Base-by-base conservation (phyloP, 2,888 invertebrate genomes). In the Ochropleura leucogaster region DNA sequence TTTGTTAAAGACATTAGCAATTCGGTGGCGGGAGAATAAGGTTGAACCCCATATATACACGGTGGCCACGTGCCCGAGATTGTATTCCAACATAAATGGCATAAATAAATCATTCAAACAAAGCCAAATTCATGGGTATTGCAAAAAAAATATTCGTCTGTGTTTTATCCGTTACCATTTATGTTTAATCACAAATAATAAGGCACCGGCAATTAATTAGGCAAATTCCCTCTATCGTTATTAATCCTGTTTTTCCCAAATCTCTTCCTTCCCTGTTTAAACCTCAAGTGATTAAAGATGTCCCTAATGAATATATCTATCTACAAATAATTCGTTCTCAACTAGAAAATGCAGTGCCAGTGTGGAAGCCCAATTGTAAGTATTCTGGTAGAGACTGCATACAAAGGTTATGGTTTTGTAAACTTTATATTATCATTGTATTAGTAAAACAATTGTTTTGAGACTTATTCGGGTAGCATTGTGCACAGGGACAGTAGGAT, bases 331-430 rank as follows among this genome's bases (percentile, higher is more conserved):
- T 59, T 18, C 40, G 49, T 10, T 76, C 20, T 51, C 6, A 10
- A 51, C 14, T 77, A 76, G 71, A 76, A 78, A 62, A 63, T 78
- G 55, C 44, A 63, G 76, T 51, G 49, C 49, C 47, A n/a, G 40
- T 40, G 55, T 44, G 53, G 18, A 10, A 51, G 47, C n/a, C n/a
- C 69, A 44, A 49, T 44, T 55, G 75, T 75, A 75, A 78, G 75
- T 78, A 77, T 77, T 53, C 42, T 78, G 70, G 68, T 76, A 68
- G 60, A 60, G 16, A 77, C 20, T 7, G 7, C 47, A 44, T 44
- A n/a, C 47, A 78, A 62, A 42, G 78, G 3, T 30, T 78, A 62
- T 62, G 51, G 47, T 68, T 68, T 68, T 77, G 51, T 55, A 55
- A 78, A 49, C 8, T 44, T 68, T 42, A n/a, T n/a, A 51, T 77